phyloP scores from a whole-genome alignment of 1,140 invertebrate genomes.

The Nasonia vitripennis region DNA sequence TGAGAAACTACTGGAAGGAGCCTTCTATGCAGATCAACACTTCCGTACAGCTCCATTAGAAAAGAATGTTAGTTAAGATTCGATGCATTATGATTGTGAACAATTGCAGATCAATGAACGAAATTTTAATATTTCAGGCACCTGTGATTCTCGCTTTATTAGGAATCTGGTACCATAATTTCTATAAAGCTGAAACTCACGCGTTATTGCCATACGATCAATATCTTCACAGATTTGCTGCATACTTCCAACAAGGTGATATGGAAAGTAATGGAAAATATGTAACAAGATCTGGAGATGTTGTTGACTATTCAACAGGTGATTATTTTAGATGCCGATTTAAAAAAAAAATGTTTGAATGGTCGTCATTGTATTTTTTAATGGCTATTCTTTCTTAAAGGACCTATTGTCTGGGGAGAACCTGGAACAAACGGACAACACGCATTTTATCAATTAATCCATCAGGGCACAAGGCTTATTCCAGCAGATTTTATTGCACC shows the following conservation, averaged over 20 bases:
- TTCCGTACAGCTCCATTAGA: constrained; percentile 92
- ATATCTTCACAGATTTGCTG: constrained; percentile 98
- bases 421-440: constrained; percentile 99
- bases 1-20: constrained; percentile 92
- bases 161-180: constrained; percentile 98
- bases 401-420: constrained; percentile 88
- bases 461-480: constrained; percentile 92
- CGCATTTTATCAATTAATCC: constrained; percentile 97
- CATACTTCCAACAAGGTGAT: constrained; percentile 99
- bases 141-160: constrained; percentile 95
- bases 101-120: constrained; percentile 6
- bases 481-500: constrained; percentile 98
- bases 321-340: constrained; percentile 10
- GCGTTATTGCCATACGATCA: constrained; percentile 98
- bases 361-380: constrained; percentile 22
- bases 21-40: constrained; percentile 96
- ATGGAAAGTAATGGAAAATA: constrained; percentile 99
- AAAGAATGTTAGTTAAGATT: constrained; percentile 86
- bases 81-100: constrained; percentile 15
- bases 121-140: constrained; percentile 77
- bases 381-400: constrained; percentile 57
- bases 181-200: constrained; percentile 96
- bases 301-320: constrained; percentile 90
- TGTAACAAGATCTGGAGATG: constrained; percentile 85
- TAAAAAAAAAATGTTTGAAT: neutral